Evolutionary conservation across 2,797 vertebrate species (phyloP).

Genomic region (Tachyglossus aculeatus): DNA sequence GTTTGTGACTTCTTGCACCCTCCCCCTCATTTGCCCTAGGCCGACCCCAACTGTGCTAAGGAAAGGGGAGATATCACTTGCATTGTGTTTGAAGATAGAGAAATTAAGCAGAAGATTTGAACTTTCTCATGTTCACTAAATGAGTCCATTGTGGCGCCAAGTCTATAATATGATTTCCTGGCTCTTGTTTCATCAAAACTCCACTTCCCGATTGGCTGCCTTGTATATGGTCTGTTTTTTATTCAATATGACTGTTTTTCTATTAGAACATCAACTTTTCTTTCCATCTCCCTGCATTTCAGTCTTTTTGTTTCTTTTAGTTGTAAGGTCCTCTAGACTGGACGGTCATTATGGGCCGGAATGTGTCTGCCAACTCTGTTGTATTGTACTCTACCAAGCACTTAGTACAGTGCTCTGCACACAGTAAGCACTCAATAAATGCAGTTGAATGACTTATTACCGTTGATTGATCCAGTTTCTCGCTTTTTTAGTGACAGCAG

Average conservation of each 20-base stretch:
- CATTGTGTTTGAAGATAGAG: neutral
- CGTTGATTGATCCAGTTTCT: too few relatives aligned
- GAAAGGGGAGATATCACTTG: neutral
- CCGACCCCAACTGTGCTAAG: too few relatives aligned
- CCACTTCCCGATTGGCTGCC: neutral
- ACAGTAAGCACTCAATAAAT: too few relatives aligned
- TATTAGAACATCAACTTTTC: neutral
- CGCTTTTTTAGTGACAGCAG: too few relatives aligned
- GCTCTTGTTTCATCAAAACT: neutral
- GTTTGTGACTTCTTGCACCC: too few relatives aligned
- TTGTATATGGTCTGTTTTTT: neutral
- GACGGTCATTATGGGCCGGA: too few relatives aligned
- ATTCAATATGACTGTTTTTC: neutral
- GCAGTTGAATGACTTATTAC: too few relatives aligned
- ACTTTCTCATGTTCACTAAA: neutral
- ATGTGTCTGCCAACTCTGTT: too few relatives aligned
- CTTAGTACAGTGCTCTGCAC: too few relatives aligned
- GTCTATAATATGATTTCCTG: neutral
- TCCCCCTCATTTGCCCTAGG: too few relatives aligned
- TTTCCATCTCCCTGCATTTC: neutral
- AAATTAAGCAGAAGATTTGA: neutral
- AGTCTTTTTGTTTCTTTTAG: neutral
- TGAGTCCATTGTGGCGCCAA: neutral
- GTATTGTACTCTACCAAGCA: too few relatives aligned
- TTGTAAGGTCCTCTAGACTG: too few relatives aligned